Evolutionary conservation across 1,140 invertebrate genomes (phyloP).

Genomic region (Chlorops oryzae): DNA sequence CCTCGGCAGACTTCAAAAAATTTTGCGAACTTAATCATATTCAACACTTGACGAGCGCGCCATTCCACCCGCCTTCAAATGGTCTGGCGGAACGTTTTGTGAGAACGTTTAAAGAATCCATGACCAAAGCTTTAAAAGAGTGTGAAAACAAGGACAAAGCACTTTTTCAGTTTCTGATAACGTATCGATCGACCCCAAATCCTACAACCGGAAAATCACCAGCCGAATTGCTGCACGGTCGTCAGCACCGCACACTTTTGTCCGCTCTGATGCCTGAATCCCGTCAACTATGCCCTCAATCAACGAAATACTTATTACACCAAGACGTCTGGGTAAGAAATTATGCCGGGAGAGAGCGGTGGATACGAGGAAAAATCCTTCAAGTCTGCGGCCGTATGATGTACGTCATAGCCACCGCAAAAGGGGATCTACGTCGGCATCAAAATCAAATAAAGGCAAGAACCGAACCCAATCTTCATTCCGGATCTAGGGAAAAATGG

Average conservation of each 20-base stretch:
- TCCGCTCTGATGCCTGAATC: background rate
- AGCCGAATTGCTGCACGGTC: background rate
- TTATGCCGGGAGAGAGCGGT: conserved; percentile 1
- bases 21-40: conserved; percentile 1
- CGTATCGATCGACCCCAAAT: background rate
- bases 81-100: background rate
- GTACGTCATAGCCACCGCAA: background rate
- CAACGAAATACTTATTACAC: background rate
- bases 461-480: too few relatives aligned
- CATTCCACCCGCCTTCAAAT: background rate
- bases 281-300: background rate
- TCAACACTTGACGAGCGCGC: background rate
- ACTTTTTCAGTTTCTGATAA: conserved; percentile 2
- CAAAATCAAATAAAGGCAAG: too few relatives aligned
- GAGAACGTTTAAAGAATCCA: conserved; percentile 1
- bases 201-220: conserved; percentile 1
- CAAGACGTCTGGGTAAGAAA: background rate
- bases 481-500: too few relatives aligned
- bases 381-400: background rate
- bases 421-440: too few relatives aligned
- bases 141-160: background rate
- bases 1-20: background rate
- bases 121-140: background rate
- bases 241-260: background rate
- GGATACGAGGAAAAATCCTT: background rate